Conservation (phyloP, 2,888 invertebrate species). For the Malacosoma neustria region DNA sequence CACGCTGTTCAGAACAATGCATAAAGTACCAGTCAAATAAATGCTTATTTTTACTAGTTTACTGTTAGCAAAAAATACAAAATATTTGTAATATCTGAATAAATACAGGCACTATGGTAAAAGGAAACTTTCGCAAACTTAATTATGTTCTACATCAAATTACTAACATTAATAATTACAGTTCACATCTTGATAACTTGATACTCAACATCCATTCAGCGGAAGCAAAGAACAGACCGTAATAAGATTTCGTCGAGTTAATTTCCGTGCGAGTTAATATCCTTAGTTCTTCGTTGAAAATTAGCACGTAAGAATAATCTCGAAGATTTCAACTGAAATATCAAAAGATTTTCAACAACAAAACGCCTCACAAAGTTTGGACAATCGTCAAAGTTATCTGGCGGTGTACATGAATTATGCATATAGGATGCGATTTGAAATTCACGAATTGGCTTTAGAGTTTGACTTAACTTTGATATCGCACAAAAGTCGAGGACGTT, state of each 20-base stretch:
- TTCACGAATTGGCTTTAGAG: background rate
- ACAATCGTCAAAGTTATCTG: background rate
- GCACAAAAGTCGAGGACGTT: background rate
- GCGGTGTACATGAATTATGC: background rate
- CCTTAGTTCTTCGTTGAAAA: background rate
- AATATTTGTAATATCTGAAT: too few species aligned
- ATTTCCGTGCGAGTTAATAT: background rate
- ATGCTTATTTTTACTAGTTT: too few species aligned
- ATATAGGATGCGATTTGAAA: background rate
- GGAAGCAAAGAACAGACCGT: background rate
- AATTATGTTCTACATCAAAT: too few species aligned
- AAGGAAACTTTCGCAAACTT: too few species aligned
- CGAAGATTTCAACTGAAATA: background rate
- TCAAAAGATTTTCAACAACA: background rate
- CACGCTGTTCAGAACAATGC: too few species aligned
- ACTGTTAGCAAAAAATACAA: too few species aligned
- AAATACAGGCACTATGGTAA: too few species aligned
- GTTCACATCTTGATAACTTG: background rate
- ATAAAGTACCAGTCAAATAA: too few species aligned
- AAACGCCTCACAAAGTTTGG: background rate
- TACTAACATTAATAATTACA: background rate
- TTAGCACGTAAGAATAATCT: background rate
- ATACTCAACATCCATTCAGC: background rate
- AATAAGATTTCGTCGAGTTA: background rate
- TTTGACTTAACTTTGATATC: background rate